Base-by-base conservation (phyloP, 2,888 invertebrate species). In the Caradrina clavipalpis region DNA sequence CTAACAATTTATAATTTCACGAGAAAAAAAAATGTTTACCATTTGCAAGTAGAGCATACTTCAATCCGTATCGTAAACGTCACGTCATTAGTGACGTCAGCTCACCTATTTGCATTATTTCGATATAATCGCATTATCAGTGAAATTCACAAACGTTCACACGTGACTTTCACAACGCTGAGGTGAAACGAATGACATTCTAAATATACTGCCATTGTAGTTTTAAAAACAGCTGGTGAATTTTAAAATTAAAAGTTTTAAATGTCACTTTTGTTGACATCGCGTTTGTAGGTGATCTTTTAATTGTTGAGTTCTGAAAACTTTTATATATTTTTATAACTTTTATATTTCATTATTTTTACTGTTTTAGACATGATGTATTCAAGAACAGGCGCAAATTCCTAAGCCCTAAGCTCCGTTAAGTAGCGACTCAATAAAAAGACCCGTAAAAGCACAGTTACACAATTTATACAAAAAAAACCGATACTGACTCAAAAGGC, bases 151-250 rank as follows among this genome's bases (percentile, higher is more conserved):
- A 59, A 63, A 76, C 45, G 53, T 19, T 15, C 26, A 42, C 79
- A 69, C 79, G 73, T 81, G 86, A 86, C 86, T 89, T 88, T 89
- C 83, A 78, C 82, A 73, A 58, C 70, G 66, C 76, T 82, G 85
- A 88, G 86, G 89, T 89, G 89, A 90, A 86, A 75, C 77, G 80
- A 89, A 89, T 86, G 87, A 87, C 88, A 77, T 80, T 87, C 85
- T 85, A 84, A 85, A 86, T 81, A 83, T 86, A 87, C 67, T 10
- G 45, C 51, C 26, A 53, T 64, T 57, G 50, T 66, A 59, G 47
- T 81, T 62, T 35, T 21, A 21, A 31, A 26, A 74, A 66, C 31
- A 55, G 57, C 39, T 54, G 45, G n/a, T 51, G 31, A 42, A 42
- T 63, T 39, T 47, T 22, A n/a, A 60, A 66, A 66, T 5, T 35